A percentile compares a stretch with the other conserved stretches of the same genome.
phyloP scores from a whole-genome alignment of 2,113 vertebrate genomes.

The Astatoreochromis straeleni region DNA sequence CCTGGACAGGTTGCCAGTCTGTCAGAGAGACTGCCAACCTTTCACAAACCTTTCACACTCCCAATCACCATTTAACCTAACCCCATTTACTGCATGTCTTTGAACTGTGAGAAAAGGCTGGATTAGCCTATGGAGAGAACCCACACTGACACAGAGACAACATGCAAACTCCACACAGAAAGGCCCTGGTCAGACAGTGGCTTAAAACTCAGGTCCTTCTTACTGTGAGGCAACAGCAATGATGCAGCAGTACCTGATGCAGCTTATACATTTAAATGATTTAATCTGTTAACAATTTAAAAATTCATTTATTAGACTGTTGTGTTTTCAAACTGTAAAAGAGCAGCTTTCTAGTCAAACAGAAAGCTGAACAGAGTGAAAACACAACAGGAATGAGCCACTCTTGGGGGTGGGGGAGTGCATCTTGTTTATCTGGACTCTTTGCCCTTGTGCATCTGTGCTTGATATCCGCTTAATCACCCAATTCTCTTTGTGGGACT shows the following conservation, averaged over 20 bases:
- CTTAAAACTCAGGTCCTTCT: not conserved
- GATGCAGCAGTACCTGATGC: not conserved
- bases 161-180: not conserved
- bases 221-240: not conserved
- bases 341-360: not conserved
- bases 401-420: not conserved
- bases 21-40: not conserved
- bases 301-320: not conserved
- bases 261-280: not conserved
- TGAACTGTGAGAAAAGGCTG: not conserved
- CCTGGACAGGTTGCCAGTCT: not conserved
- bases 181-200: not conserved
- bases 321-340: not conserved
- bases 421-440: not conserved
- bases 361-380: not conserved
- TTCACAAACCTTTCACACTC: not conserved
- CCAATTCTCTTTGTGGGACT: not conserved
- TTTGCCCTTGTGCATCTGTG: not conserved
- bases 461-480: not conserved
- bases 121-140: not conserved
- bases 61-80: not conserved
- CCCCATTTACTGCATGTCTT: not conserved
- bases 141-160: not conserved
- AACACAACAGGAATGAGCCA: not conserved
- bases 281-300: not conserved